Percentiles rank a stretch among this genome's conserved stretches.
Conservation (phyloP, 2,113 vertebrate species). For the Cavia aperea region DNA sequence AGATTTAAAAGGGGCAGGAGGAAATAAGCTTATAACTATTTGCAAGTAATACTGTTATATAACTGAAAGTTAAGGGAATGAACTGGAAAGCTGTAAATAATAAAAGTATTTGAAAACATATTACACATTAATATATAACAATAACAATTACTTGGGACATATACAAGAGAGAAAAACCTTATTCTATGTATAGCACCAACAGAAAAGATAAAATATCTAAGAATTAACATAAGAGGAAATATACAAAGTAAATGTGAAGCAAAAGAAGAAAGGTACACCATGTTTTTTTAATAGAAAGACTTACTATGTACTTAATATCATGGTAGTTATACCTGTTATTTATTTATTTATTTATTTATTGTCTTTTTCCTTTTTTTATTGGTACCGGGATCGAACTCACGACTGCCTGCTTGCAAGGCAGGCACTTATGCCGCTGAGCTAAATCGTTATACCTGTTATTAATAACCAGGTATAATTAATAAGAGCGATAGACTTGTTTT, state of each 20-base stretch:
- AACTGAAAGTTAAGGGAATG: not conserved
- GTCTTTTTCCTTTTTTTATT: too few relatives aligned
- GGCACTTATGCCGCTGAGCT: too few relatives aligned
- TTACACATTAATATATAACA: not conserved
- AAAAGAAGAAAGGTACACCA: not conserved
- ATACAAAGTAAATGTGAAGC: not conserved
- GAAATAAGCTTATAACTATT: not conserved
- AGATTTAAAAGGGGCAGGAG: not conserved
- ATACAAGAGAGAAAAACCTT: not conserved
- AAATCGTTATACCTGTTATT: not conserved
- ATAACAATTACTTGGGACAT: not conserved
- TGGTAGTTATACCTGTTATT: not conserved
- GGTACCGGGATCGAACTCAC: too few relatives aligned
- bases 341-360: too few relatives aligned
- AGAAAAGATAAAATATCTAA: conserved; percentile 3
- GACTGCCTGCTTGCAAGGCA: too few relatives aligned
- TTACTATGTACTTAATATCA: not conserved
- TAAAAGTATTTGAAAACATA: not conserved
- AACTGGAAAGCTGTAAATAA: conserved; percentile 3
- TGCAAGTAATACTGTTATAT: not conserved
- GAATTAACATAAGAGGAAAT: conserved; percentile 4
- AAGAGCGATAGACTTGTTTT: not conserved
- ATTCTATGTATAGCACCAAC: not conserved
- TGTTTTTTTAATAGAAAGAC: not conserved
- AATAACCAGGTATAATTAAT: not conserved